Evolutionary conservation across 2,797 vertebrate genomes (phyloP).

Genomic region (Sebastes minor): DNA sequence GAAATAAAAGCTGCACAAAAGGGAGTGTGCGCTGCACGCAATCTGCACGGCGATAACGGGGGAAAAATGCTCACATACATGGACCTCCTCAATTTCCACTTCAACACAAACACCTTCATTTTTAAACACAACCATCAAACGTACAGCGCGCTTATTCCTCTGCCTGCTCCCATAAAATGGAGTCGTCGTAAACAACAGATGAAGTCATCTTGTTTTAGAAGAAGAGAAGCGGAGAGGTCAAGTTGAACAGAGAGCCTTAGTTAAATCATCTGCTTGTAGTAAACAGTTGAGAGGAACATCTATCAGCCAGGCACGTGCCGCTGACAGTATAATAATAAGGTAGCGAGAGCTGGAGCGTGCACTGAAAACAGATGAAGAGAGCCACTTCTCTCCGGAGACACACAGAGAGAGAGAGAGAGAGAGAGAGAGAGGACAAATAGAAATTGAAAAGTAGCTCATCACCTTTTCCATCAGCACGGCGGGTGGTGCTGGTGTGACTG

Average conservation of each 20-base stretch:
- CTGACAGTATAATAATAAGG: slow-evolving; percentile 84
- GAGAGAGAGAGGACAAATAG: slow-evolving; percentile 53
- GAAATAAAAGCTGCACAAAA: slow-evolving; percentile 46
- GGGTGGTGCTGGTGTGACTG: slow-evolving; percentile 48
- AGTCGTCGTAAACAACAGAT: slow-evolving; percentile 75
- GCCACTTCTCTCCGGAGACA: slow-evolving; percentile 55
- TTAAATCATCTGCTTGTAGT: slow-evolving; percentile 82
- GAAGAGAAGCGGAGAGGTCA: slow-evolving; percentile 70
- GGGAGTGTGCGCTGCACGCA: slow-evolving; percentile 17
- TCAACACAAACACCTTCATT: slow-evolving; percentile 15
- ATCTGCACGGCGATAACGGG: slow-evolving; percentile 18
- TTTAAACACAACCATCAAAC: slow-evolving; percentile 33
- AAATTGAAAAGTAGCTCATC: slow-evolving; percentile 68
- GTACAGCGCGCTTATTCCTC: slow-evolving; percentile 24
- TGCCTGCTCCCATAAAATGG: slow-evolving; percentile 65
- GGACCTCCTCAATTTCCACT: slow-evolving; percentile 14
- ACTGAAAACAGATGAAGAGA: slow-evolving; percentile 78
- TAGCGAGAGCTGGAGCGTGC: slow-evolving; percentile 69
- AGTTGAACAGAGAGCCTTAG: slow-evolving; percentile 69
- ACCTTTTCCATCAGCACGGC: slow-evolving; percentile 67
- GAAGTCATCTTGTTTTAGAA: slow-evolving; percentile 74
- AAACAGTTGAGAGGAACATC: slow-evolving; percentile 82
- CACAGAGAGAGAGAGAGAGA: slow-evolving; percentile 8
- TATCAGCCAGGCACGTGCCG: slow-evolving; percentile 79
- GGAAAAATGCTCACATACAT: neutral